phyloP scores from a whole-genome alignment of 2,113 vertebrate species.

The Geococcyx californianus region DNA sequence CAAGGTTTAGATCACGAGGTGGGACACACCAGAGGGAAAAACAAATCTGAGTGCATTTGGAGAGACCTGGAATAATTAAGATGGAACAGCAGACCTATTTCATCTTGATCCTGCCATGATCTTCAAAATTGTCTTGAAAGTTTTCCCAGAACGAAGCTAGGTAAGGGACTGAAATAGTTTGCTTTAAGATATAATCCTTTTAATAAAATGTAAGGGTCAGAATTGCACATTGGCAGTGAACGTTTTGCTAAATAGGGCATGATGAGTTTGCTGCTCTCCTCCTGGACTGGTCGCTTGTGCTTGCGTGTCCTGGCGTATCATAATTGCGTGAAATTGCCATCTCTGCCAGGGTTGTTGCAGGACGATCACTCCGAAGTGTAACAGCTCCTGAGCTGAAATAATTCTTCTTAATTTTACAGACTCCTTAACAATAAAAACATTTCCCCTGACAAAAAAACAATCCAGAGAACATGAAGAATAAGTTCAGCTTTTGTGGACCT shows the following conservation, averaged over 20 bases:
- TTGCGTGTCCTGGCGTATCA: background rate
- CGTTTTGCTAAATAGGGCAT: constrained; percentile 46
- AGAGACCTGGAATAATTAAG: background rate
- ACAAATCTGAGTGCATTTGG: accelerated
- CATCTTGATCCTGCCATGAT: constrained; percentile 36
- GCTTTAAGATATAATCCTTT: constrained; percentile 54
- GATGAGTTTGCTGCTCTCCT: constrained; percentile 43
- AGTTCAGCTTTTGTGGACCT: background rate
- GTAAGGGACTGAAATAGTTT: constrained; percentile 32
- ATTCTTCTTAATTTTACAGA: background rate
- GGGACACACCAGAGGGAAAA: background rate
- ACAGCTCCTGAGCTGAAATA: constrained; percentile 7
- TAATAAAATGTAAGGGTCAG: constrained; percentile 58
- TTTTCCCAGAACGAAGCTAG: constrained; percentile 30
- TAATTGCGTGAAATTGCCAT: constrained; percentile 4
- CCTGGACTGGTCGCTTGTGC: background rate
- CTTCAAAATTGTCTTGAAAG: constrained; percentile 43
- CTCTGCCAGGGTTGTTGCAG: background rate
- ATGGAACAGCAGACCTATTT: constrained; percentile 23
- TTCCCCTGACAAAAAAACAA: background rate
- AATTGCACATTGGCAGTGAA: constrained; percentile 11
- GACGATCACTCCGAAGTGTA: background rate
- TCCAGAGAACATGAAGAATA: background rate
- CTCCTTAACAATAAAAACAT: background rate
- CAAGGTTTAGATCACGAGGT: background rate